Evolutionary conservation across 2,888 invertebrate species (phyloP).

Genomic region (Choreutis nemorana): DNA sequence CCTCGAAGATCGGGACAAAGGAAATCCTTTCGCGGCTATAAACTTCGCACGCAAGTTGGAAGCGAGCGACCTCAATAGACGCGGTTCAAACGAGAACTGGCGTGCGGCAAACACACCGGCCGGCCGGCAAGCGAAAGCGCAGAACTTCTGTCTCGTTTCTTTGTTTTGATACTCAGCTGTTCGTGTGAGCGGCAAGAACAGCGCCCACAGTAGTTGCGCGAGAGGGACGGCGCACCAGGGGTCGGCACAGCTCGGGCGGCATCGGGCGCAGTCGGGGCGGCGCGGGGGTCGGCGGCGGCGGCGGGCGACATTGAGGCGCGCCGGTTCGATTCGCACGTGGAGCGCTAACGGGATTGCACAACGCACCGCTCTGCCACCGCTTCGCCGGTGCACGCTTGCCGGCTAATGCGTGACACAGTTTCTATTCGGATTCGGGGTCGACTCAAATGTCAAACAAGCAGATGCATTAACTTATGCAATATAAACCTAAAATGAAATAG

Average conservation of each 20-base stretch:
- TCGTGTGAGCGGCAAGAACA: conserved; percentile 34
- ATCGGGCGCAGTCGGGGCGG: conserved; percentile 29
- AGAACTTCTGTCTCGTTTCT: conserved; percentile 60
- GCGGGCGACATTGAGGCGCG: conserved; percentile 61
- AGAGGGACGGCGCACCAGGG: conserved; percentile 18
- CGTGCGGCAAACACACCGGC: conserved; percentile 52
- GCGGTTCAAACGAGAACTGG: conserved; percentile 61
- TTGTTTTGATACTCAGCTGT: conserved; percentile 69
- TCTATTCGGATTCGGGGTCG: conserved; percentile 66
- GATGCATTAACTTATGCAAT: conserved; percentile 63
- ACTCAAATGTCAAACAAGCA: conserved; percentile 66
- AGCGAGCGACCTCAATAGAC: conserved; percentile 49
- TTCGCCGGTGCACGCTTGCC: conserved; percentile 36
- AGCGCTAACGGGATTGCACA: conserved; percentile 62
- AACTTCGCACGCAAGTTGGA: conserved; percentile 51
- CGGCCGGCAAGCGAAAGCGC: conserved; percentile 63
- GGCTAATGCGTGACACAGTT: conserved; percentile 61
- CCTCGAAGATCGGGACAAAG: conserved; percentile 61
- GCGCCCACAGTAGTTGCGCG: conserved; percentile 30
- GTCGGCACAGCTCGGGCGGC: conserved; percentile 9
- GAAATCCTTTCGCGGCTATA: conserved; percentile 59
- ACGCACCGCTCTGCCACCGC: conserved; percentile 31
- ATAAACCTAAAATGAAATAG: conserved; percentile 4
- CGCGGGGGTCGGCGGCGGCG: conserved; percentile 43
- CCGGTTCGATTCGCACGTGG: conserved; percentile 56